Evolutionary conservation across 2,797 vertebrate species (phyloP).

Genomic region (Acropternis orthonyx): DNA sequence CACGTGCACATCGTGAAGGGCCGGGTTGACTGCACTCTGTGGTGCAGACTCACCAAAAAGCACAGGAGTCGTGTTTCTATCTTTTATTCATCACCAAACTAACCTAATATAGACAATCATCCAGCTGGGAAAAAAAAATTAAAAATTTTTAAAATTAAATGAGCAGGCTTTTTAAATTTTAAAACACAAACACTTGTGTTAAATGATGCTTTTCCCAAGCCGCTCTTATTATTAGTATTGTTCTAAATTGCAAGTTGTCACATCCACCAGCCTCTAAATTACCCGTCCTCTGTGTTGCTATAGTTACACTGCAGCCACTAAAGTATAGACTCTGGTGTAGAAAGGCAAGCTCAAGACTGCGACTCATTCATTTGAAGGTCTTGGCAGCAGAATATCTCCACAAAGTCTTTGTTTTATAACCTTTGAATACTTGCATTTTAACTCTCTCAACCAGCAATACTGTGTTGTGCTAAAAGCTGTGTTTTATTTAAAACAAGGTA

Average conservation of each 20-base stretch:
- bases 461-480: background rate
- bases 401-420: constrained; percentile 30
- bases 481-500: background rate
- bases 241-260: constrained; percentile 55
- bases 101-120: constrained; percentile 18
- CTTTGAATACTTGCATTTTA: constrained; percentile 48
- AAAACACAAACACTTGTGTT: constrained; percentile 3
- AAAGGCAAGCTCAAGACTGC: constrained; percentile 46
- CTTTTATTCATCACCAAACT: constrained; percentile 8
- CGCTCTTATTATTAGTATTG: constrained; percentile 8
- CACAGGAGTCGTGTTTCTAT: background rate
- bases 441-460: background rate
- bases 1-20: background rate
- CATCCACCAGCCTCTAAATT: constrained; percentile 41
- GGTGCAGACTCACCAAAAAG: background rate
- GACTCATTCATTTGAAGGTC: constrained; percentile 34
- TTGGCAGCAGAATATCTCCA: constrained; percentile 34
- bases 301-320: constrained; percentile 45
- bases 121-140: background rate
- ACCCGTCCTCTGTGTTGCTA: constrained; percentile 44
- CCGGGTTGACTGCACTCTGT: background rate
- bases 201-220: background rate
- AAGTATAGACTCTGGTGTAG: constrained; percentile 12
- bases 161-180: background rate
- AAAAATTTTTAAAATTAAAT: background rate